Percentiles rank a stretch among this genome's conserved stretches.
Evolutionary conservation across 2,888 invertebrate species (phyloP).

Genomic region (Corythucha ciliata): DNA sequence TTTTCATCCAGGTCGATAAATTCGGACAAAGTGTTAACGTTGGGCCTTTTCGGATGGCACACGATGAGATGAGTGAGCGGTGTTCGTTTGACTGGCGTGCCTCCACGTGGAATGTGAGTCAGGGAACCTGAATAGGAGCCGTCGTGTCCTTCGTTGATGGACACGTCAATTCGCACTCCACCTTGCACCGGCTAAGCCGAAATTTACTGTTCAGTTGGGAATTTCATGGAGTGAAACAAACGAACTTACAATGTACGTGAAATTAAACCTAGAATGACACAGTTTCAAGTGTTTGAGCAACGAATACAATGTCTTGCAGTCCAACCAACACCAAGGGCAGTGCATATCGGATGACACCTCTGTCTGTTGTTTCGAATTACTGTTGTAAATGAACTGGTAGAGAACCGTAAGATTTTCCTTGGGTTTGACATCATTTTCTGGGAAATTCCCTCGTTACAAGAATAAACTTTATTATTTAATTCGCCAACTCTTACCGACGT

Average conservation of each 20-base stretch:
- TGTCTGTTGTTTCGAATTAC: constrained; percentile 88
- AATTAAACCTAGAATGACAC: constrained; percentile 87
- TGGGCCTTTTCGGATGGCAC: constrained; percentile 58
- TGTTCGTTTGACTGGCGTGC: constrained; percentile 62
- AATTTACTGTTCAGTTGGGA: not conserved
- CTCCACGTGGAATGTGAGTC: constrained; percentile 62
- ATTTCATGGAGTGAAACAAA: no score
- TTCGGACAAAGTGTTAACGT: constrained; percentile 66
- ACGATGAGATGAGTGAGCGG: constrained; percentile 69
- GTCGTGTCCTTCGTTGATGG: constrained; percentile 89
- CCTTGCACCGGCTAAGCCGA: constrained; percentile 55
- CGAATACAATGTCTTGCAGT: constrained; percentile 78
- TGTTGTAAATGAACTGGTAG: constrained; percentile 93
- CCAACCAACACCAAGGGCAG: constrained; percentile 93
- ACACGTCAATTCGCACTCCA: constrained; percentile 86
- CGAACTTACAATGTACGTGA: constrained; percentile 75
- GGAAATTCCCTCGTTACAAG: no score
- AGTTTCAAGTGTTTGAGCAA: constrained; percentile 86
- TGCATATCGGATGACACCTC: constrained; percentile 86
- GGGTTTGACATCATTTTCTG: constrained; percentile 21
- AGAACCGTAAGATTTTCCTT: constrained; percentile 49
- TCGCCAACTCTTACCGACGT: constrained; percentile 41
- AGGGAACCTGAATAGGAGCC: constrained; percentile 88
- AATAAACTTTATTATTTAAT: not conserved
- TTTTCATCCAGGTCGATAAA: constrained; percentile 81